These are phyloP conservation scores for Peromyscus nudipes DNA, from an alignment of 2,797 vertebrate genomes.

Conservation along the genomic window DNA sequence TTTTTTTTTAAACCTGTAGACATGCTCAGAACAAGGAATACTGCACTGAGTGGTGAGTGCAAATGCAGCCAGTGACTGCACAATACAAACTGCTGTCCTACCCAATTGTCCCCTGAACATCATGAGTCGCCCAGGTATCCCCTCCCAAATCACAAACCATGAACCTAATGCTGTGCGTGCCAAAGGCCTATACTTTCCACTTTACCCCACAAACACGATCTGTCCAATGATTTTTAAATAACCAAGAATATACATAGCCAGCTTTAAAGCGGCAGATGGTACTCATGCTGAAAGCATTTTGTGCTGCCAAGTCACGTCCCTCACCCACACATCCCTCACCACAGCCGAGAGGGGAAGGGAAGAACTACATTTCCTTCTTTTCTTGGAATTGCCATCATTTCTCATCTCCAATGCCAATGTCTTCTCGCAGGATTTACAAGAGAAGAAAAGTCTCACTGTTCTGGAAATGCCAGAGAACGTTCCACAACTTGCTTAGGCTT, in stretches of 20 bases:
- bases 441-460: constrained; percentile 84
- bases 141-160: constrained; percentile 3
- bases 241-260: constrained; percentile 32
- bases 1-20: neutral
- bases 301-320: constrained; percentile 11
- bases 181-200: neutral
- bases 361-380: constrained; percentile 52
- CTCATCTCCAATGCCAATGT: constrained; percentile 77
- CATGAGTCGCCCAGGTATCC: neutral
- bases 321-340: neutral
- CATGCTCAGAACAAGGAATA: neutral
- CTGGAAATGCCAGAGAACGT: constrained; percentile 76
- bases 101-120: neutral
- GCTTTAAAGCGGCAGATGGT: constrained; percentile 47
- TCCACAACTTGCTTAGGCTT: constrained; percentile 75
- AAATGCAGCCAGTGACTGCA: neutral
- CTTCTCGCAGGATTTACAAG: constrained; percentile 79
- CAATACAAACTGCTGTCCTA: neutral
- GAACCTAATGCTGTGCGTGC: neutral
- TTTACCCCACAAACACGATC: constrained; percentile 1
- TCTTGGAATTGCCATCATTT: constrained; percentile 69
- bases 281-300: neutral
- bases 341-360: neutral
- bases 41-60: neutral
- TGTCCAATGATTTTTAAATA: constrained; percentile 12